Evolutionary conservation across 2,113 vertebrate genomes (phyloP), one percentile per base, ranked within the genome.

Genomic region (Etia nguti): DNA sequence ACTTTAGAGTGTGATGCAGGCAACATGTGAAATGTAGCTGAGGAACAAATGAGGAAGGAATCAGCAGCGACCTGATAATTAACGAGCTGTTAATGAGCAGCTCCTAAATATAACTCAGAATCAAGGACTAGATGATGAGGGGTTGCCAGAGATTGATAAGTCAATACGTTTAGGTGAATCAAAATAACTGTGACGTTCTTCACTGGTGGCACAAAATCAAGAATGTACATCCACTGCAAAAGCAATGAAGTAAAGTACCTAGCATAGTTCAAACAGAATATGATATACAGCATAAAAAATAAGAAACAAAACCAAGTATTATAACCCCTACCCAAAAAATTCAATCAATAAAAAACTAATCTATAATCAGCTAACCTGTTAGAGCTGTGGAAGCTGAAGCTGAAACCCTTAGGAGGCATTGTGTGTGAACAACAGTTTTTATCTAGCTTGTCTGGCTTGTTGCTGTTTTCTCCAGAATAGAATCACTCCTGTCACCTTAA

Each of bases 401-500:
- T 85, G 43, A 83, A 43, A 38, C 38, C 73, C 65, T 50, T 2
- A 60, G 29, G 86, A 86, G 90, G 82, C 46, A 70, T 65, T 75
- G 57, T 79, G 57, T 16, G 52, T 62, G 41, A 87, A 87, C 77
- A 79, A 20, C 52, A 70, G 31, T 83, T 65, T 79, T 87, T 79
- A 80, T 90, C 85, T 54, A 65, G 2, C 87, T 82, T 85, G 83
- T 83, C 84, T 86, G 82, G 68, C 84, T 86, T 75, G 88, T 83
- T 79, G 70, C 54, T 68, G 41, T 89, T 88, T 82, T 18, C 86
- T 88, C 36, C 60, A 68, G 81, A 88, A 90, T 57, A 89, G 62
- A 91, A 90, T 93, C 84, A 81, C 86, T 90, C 82, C 68, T 91
- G 90, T 94, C 93, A 88, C 82, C 85, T 65, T 86, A 90, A 91